These are phyloP conservation scores for Bufo gargarizans DNA, from an alignment of 2,113 vertebrate species.

Conservation along the genomic window DNA sequence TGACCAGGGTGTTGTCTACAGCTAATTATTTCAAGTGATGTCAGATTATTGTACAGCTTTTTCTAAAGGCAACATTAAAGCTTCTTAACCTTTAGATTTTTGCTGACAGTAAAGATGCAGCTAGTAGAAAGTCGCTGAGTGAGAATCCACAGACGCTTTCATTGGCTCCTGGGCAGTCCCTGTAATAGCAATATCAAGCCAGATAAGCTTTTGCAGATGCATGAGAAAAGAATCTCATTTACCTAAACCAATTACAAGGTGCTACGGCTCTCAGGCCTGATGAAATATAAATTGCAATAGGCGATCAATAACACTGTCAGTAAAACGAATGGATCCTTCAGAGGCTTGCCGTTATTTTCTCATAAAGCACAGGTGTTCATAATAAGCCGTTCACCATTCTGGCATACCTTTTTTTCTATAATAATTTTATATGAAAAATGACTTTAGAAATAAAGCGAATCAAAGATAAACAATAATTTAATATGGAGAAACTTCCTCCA, in stretches of 20 bases:
- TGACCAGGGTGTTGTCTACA: not conserved
- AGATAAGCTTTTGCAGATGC: slow-evolving; percentile 53
- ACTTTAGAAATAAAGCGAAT: slow-evolving; percentile 28
- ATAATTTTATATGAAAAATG: slow-evolving; percentile 53
- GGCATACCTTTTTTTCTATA: slow-evolving; percentile 35
- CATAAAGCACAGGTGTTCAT: slow-evolving; percentile 59
- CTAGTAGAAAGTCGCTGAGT: slow-evolving; percentile 40
- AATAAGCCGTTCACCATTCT: slow-evolving; percentile 44
- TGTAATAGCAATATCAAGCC: slow-evolving; percentile 50
- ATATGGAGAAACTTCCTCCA: slow-evolving; percentile 3
- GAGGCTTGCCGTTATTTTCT: slow-evolving; percentile 54
- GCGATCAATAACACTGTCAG: slow-evolving; percentile 57
- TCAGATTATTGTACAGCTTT: not conserved
- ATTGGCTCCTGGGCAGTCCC: slow-evolving; percentile 23
- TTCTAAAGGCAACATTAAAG: not conserved
- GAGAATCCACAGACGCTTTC: not conserved
- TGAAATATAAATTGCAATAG: slow-evolving; percentile 58
- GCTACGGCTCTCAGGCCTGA: slow-evolving; percentile 54
- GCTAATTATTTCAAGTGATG: not conserved
- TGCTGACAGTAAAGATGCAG: slow-evolving; percentile 38
- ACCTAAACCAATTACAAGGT: slow-evolving; percentile 59
- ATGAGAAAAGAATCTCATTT: slow-evolving; percentile 56
- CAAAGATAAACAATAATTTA: slow-evolving; percentile 49
- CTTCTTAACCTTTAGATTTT: slow-evolving; percentile 11
- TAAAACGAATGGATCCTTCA: slow-evolving; percentile 59